Evolutionary conservation across 2,888 invertebrate species (phyloP).

Genomic region (Volucella inflata): DNA sequence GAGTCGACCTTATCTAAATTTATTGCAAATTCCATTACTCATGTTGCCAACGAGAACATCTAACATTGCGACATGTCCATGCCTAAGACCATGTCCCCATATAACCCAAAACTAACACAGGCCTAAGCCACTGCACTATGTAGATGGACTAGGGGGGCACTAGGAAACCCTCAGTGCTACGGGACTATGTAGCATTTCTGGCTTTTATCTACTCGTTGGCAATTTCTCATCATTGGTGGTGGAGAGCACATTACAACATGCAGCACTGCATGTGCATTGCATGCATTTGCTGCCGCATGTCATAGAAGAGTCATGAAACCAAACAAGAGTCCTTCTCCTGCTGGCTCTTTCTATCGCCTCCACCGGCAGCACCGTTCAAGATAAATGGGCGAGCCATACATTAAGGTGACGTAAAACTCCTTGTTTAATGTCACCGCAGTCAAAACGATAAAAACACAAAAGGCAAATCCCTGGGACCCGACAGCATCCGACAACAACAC

Average conservation of each 20-base stretch:
- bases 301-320: constrained; percentile 15
- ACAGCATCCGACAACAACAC: constrained; percentile 76
- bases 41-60: constrained; percentile 75
- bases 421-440: constrained; percentile 76
- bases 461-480: constrained; percentile 74
- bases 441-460: constrained; percentile 75
- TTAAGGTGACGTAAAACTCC: constrained; percentile 76
- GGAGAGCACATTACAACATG: constrained; percentile 69
- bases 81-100: constrained; percentile 58
- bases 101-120: constrained; percentile 71
- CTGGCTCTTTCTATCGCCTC: constrained; percentile 67
- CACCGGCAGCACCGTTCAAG: constrained; percentile 64
- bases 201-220: constrained; percentile 68
- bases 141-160: no score
- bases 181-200: constrained; percentile 15
- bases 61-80: constrained; percentile 69
- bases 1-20: constrained; percentile 70
- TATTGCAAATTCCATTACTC: constrained; percentile 75
- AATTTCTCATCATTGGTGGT: constrained; percentile 75
- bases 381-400: constrained; percentile 75
- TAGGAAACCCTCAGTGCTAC: no score
- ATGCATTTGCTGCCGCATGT: constrained; percentile 8
- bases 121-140: constrained; percentile 8
- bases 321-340: constrained; percentile 61
- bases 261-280: constrained; percentile 19